phyloP scores from a whole-genome alignment of 2,888 invertebrate species.

The Hedya salicella region DNA sequence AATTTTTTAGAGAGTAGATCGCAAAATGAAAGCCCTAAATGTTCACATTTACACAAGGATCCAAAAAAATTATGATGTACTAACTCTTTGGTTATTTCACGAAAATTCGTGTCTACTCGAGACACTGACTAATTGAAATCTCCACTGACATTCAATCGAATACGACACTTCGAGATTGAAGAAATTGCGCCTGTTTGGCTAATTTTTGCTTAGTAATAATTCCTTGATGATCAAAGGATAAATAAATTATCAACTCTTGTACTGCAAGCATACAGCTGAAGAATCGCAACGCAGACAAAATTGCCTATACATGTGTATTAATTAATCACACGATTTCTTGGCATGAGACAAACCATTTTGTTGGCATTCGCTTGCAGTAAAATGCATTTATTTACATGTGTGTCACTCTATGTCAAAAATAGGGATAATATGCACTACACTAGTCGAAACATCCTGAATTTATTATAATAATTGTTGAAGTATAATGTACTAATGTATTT shows the following conservation, averaged over 20 bases:
- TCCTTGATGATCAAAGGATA: too few relatives aligned
- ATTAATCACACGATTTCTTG: constrained; percentile 27
- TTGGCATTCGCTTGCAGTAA: constrained; percentile 32
- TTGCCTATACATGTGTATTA: background rate
- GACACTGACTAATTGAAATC: too few relatives aligned
- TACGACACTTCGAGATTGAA: too few relatives aligned
- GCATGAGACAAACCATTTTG: constrained; percentile 18
- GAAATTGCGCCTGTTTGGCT: too few relatives aligned
- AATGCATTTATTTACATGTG: constrained; percentile 35
- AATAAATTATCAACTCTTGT: too few relatives aligned
- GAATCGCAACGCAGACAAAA: background rate
- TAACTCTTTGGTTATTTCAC: background rate
- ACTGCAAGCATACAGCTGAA: too few relatives aligned
- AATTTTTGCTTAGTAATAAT: too few relatives aligned
- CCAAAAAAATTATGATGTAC: background rate
- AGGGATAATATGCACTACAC: constrained; percentile 6
- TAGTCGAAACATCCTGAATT: constrained; percentile 20
- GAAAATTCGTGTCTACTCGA: too few relatives aligned
- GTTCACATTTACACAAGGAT: too few relatives aligned
- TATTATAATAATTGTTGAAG: background rate
- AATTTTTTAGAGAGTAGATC: background rate
- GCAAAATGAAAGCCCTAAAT: too few relatives aligned
- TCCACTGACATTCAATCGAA: too few relatives aligned
- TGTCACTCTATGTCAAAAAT: constrained; percentile 14
- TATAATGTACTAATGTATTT: background rate